Evolutionary conservation across 1,140 invertebrate species (phyloP).

Genomic region (Drosophila ficusphila): DNA sequence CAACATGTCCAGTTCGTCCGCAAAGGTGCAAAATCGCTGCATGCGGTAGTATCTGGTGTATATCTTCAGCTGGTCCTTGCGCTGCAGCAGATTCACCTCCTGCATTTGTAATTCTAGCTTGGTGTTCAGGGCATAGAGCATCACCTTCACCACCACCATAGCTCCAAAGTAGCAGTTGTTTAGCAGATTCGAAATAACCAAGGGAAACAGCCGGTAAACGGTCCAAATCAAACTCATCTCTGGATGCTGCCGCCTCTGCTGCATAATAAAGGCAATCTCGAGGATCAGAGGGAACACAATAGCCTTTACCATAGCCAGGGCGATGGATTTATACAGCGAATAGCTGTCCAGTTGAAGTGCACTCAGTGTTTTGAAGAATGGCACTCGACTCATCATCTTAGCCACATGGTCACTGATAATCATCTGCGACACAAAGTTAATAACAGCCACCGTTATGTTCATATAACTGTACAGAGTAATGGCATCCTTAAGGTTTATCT

Average conservation of each 20-base stretch:
- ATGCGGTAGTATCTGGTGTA: constrained; percentile 67
- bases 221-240: constrained; percentile 51
- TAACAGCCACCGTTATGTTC: constrained; percentile 61
- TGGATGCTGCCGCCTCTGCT: constrained; percentile 53
- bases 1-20: constrained; percentile 67
- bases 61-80: constrained; percentile 21
- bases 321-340: constrained; percentile 33
- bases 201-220: constrained; percentile 59
- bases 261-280: constrained; percentile 52
- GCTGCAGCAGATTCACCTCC: constrained; percentile 61
- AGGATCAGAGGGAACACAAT: constrained; percentile 57
- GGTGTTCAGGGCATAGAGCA: constrained; percentile 51
- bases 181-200: constrained; percentile 63
- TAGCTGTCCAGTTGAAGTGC: constrained; percentile 34
- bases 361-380: constrained; percentile 49
- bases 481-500: constrained; percentile 63
- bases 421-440: constrained; percentile 64
- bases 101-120: constrained; percentile 38
- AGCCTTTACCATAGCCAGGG: constrained; percentile 42
- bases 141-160: constrained; percentile 57
- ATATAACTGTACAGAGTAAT: constrained; percentile 68
- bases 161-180: constrained; percentile 71
- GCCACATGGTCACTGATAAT: constrained; percentile 32
- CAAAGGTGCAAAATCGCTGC: constrained; percentile 60
- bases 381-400: constrained; percentile 51